Base-by-base conservation (phyloP, 2,888 invertebrate genomes). In the Gnatocerus cornutus region DNA sequence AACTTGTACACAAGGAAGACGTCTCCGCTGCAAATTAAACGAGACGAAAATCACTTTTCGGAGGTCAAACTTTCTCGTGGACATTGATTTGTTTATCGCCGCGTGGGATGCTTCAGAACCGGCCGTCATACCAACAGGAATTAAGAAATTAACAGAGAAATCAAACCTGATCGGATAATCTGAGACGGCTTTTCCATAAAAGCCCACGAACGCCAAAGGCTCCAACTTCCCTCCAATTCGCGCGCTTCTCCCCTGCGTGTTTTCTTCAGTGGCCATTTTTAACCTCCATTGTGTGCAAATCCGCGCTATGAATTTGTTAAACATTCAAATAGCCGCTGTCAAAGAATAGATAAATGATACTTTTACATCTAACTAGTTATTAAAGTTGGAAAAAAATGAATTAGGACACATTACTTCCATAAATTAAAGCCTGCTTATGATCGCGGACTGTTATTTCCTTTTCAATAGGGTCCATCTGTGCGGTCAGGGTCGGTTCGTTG, bases 61-160 rank as follows among this genome's bases (percentile, higher is more conserved):
- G 77, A 81, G 80, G 79, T 80, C 77, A 79, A 79, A 79, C 80
- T 79, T 80, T 79, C 77, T 72, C 16, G 48, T 43, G 45, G 61
- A 59, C 58, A 58, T 64, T 64, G 69, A 69, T 69, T 69, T 68
- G 68, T 68, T 63, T 68, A 63, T 50, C n/a, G 29, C 46, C 30
- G 58, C 63, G 68, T 63, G 63, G 63, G 68, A 63, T 56, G 58
- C 43, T 21, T 63, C 55, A 46, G 30, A 61, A 68, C 48, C 53
- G 61, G 53, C 53, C 33, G 37, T 53, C 39, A 64, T 64, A 52
- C 53, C 63, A 55, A 56, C 48, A 55, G 39, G 55, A 67, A 67
- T 59, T 52, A 59, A 50, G 66, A 65, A 65, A 56, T 63, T 63
- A 63, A 63, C 27, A 63, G 45, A 50, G 52, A 53, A 53, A 63